These are phyloP conservation scores for Onthophagus sagittarius DNA, from an alignment of 2,888 invertebrate genomes.

Conservation along the genomic window DNA sequence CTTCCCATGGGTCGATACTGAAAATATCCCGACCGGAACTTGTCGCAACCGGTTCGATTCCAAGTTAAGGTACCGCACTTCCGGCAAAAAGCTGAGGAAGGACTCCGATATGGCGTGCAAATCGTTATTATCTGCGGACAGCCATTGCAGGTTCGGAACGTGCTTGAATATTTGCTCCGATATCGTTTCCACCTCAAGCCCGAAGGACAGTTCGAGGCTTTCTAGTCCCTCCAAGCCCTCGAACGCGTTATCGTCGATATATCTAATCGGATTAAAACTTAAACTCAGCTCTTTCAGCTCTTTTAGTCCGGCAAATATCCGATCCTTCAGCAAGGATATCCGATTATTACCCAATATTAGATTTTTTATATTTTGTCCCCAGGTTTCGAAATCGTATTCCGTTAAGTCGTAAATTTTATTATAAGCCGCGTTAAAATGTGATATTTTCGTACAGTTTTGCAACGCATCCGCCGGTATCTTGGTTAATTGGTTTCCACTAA, in stretches of 20 bases:
- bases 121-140: slow-evolving; percentile 85
- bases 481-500: slow-evolving; percentile 77
- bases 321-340: slow-evolving; percentile 67
- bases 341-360: slow-evolving; percentile 80
- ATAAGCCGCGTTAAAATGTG: slow-evolving; percentile 87
- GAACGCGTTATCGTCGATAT: slow-evolving; percentile 78
- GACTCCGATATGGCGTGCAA: slow-evolving; percentile 68
- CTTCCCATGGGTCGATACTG: slow-evolving; percentile 65
- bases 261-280: slow-evolving; percentile 85
- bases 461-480: slow-evolving; percentile 68
- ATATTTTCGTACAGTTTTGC: slow-evolving; percentile 67
- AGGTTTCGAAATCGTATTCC: slow-evolving; percentile 71
- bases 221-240: slow-evolving; percentile 72
- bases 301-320: slow-evolving; percentile 68
- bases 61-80: slow-evolving; percentile 76
- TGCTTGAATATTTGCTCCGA: slow-evolving; percentile 73
- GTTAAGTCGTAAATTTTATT: slow-evolving; percentile 77
- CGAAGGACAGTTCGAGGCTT: slow-evolving; percentile 82
- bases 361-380: slow-evolving; percentile 77
- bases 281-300: slow-evolving; percentile 83
- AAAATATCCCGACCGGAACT: slow-evolving; percentile 66
- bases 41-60: slow-evolving; percentile 78
- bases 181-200: slow-evolving; percentile 74
- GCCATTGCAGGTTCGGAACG: slow-evolving; percentile 71
- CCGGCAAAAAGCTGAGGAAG: slow-evolving; percentile 66